phyloP scores from a whole-genome alignment of 2,888 invertebrate species.

The Tetrapedia diversipes region DNA sequence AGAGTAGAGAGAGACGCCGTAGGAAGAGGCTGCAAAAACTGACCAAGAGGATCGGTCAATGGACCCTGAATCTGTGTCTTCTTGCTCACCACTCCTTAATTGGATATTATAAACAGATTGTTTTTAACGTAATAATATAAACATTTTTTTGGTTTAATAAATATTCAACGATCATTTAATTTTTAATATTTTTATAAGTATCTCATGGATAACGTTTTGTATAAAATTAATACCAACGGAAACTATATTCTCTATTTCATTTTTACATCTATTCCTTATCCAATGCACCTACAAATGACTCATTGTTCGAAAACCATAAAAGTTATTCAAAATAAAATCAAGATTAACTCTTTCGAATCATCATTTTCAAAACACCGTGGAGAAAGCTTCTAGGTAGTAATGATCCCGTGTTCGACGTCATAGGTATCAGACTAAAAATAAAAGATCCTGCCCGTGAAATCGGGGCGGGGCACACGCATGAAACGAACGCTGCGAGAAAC shows the following conservation, averaged over 20 bases:
- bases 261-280: too few species aligned
- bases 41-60: conserved; percentile 66
- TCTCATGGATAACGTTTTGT: neutral
- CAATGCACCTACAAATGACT: too few species aligned
- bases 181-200: neutral
- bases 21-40: conserved; percentile 51
- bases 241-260: neutral
- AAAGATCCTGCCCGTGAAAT: conserved; percentile 23
- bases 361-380: too few species aligned
- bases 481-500: neutral
- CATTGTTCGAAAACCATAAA: neutral
- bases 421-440: conserved; percentile 29
- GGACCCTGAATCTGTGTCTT: conserved; percentile 62
- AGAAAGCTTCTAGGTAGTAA: neutral
- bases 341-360: neutral
- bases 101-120: conserved; percentile 1
- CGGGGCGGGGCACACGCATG: neutral
- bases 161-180: conserved; percentile 7
- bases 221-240: neutral
- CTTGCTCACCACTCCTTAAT: conserved; percentile 7
- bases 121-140: neutral
- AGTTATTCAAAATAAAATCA: neutral
- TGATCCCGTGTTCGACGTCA: neutral
- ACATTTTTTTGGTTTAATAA: neutral
- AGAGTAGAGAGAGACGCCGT: conserved; percentile 22